Conservation (phyloP, 2,888 invertebrate genomes). For the Spilarctia lutea region DNA sequence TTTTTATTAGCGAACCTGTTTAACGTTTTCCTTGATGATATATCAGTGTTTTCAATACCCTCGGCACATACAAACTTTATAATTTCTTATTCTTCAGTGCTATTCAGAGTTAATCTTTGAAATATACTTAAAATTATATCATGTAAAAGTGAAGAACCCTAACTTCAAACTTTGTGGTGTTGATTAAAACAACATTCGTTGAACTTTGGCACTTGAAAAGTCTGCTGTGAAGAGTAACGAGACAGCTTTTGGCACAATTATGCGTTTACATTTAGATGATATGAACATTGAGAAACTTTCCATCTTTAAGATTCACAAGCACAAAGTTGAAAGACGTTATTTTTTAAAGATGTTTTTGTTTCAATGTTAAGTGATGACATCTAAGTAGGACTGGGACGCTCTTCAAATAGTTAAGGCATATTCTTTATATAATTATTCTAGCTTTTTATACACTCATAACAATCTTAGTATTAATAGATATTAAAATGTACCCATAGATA, state of each 20-base stretch:
- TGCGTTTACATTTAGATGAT: slow-evolving; percentile 59
- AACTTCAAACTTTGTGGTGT: slow-evolving; percentile 60
- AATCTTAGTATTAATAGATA: not conserved
- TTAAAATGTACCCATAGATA: not conserved
- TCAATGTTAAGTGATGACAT: slow-evolving; percentile 8
- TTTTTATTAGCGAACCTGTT: not conserved
- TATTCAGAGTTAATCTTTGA: not conserved
- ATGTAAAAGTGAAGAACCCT: slow-evolving; percentile 23
- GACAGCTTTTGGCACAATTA: slow-evolving; percentile 51
- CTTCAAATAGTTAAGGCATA: not conserved
- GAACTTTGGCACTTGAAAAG: slow-evolving; percentile 53
- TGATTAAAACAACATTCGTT: slow-evolving; percentile 72
- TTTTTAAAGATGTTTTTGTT: slow-evolving; percentile 30
- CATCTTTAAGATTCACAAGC: slow-evolving; percentile 14
- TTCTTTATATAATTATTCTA: not conserved
- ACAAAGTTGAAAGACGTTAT: slow-evolving; percentile 10
- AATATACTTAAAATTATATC: slow-evolving; percentile 19
- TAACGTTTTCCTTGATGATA: not conserved
- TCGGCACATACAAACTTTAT: not conserved
- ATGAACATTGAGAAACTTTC: slow-evolving; percentile 20
- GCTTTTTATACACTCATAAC: not conserved
- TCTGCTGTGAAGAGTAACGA: slow-evolving; percentile 44
- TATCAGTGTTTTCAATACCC: not conserved
- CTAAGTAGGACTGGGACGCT: not conserved
- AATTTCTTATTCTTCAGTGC: not conserved